These are phyloP conservation scores for Drosophila hawaiiensis DNA, from an alignment of 2,888 invertebrate genomes.

Conservation along the genomic window DNA sequence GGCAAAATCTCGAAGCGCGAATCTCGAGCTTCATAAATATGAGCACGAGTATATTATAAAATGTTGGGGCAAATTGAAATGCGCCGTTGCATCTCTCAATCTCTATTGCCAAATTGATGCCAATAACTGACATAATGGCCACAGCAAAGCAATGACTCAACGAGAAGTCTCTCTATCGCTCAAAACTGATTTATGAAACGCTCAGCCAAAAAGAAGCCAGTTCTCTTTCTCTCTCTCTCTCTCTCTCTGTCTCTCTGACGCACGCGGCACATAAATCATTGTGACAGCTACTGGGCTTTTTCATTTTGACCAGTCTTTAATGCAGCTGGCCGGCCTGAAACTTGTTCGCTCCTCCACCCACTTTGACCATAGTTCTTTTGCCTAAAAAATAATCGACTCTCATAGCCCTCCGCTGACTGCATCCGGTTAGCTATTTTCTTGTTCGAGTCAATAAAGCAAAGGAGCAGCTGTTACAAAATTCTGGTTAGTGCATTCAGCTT, in stretches of 20 bases:
- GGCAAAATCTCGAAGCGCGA: slow-evolving; percentile 32
- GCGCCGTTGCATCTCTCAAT: slow-evolving; percentile 60
- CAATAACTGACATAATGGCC: slow-evolving; percentile 61
- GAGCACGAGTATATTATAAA: slow-evolving; percentile 38
- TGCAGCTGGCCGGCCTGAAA: slow-evolving; percentile 24
- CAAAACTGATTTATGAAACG: slow-evolving; percentile 55
- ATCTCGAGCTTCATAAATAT: slow-evolving; percentile 40
- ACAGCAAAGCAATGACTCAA: slow-evolving; percentile 37
- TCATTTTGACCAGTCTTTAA: slow-evolving; percentile 29
- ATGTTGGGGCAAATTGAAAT: slow-evolving; percentile 60
- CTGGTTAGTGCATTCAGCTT: slow-evolving; percentile 8
- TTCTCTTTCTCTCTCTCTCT: not conserved
- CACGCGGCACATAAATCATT: slow-evolving; percentile 70
- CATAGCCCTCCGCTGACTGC: slow-evolving; percentile 18
- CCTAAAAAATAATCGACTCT: slow-evolving; percentile 9
- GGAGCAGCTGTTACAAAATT: slow-evolving; percentile 9
- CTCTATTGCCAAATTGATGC: slow-evolving; percentile 52
- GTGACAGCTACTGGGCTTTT: slow-evolving; percentile 74
- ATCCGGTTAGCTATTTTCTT: slow-evolving; percentile 27
- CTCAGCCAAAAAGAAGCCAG: not conserved
- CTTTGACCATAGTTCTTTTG: not conserved
- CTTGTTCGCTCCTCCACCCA: slow-evolving; percentile 17
- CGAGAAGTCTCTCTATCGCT: slow-evolving; percentile 13
- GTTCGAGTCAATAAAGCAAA: slow-evolving; percentile 14
- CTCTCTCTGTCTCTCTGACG: slow-evolving; percentile 13